Evolutionary conservation across 2,888 invertebrate genomes (phyloP).

Genomic region (Clitarchus hookeri): DNA sequence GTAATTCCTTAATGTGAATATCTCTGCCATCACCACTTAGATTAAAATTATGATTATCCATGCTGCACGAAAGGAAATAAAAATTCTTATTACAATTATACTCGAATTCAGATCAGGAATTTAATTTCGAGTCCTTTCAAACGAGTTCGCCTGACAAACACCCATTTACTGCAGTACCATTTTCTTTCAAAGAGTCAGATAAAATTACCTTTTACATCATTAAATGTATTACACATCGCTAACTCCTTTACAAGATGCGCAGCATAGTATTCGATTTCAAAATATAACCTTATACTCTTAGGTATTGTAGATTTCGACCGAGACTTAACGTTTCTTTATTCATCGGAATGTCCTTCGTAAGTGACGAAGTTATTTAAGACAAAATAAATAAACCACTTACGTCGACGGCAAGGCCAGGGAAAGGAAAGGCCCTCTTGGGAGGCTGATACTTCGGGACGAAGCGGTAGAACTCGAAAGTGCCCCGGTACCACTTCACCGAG

Average conservation of each 20-base stretch:
- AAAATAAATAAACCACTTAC: slow-evolving; percentile 45
- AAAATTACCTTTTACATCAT: no score
- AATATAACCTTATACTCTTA: not conserved
- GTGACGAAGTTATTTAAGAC: not conserved
- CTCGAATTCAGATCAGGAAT: no score
- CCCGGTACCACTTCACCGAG: slow-evolving; percentile 52
- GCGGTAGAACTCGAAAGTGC: slow-evolving; percentile 52
- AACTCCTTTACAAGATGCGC: not conserved
- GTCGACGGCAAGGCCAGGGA: slow-evolving; percentile 50
- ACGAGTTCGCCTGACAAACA: no score
- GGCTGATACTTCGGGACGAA: slow-evolving; percentile 53
- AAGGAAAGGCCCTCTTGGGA: slow-evolving; percentile 50
- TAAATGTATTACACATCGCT: not conserved
- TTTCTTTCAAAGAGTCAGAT: no score
- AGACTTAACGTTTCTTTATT: not conserved
- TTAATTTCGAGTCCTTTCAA: no score
- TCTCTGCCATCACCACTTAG: no score
- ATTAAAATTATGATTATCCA: no score
- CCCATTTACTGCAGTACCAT: no score
- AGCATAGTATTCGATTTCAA: no score
- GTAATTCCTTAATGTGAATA: no score
- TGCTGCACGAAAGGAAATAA: no score
- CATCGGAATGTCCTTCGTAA: not conserved
- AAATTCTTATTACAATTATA: no score
- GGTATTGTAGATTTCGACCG: not conserved